Conservation (phyloP, 1,140 invertebrate species). For the Periplaneta americana region DNA sequence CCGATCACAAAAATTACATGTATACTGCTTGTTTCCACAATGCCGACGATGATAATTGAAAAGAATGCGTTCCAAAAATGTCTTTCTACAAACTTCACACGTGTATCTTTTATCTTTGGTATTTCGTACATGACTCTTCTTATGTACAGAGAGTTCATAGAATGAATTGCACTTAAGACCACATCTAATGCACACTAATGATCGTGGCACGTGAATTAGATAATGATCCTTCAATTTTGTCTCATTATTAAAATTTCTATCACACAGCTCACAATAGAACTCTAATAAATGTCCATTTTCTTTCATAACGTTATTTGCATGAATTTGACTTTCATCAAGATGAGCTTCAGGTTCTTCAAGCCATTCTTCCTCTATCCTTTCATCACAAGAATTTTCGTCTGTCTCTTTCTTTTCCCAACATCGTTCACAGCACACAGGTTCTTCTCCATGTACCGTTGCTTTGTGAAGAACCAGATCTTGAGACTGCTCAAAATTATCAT, state of each 20-base stretch:
- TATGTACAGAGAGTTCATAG: slow-evolving; percentile 29
- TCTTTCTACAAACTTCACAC: slow-evolving; percentile 29
- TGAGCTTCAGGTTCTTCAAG: background rate
- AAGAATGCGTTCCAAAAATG: background rate
- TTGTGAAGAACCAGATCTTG: slow-evolving; percentile 24
- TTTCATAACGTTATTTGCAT: background rate
- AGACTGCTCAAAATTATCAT: slow-evolving; percentile 21
- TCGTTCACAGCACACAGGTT: slow-evolving; percentile 16
- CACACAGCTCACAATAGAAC: background rate
- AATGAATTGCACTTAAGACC: slow-evolving; percentile 25
- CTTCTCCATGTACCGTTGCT: slow-evolving; percentile 16
- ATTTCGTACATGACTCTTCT: slow-evolving; percentile 25
- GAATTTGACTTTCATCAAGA: background rate
- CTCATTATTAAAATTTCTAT: slow-evolving; percentile 9
- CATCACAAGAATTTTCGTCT: background rate
- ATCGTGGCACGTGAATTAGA: slow-evolving; percentile 22
- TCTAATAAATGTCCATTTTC: background rate
- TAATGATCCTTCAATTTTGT: slow-evolving; percentile 25
- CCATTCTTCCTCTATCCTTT: background rate
- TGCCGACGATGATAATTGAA: slow-evolving; percentile 21
- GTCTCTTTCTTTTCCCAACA: background rate
- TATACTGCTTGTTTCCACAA: slow-evolving; percentile 29
- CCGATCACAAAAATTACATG: slow-evolving; percentile 16
- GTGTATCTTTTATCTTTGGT: slow-evolving; percentile 26
- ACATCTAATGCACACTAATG: slow-evolving; percentile 20